A percentile compares a stretch with the other conserved stretches of the same genome.
Evolutionary conservation across 2,113 vertebrate genomes (phyloP).

Genomic region (Clarias gariepinus): DNA sequence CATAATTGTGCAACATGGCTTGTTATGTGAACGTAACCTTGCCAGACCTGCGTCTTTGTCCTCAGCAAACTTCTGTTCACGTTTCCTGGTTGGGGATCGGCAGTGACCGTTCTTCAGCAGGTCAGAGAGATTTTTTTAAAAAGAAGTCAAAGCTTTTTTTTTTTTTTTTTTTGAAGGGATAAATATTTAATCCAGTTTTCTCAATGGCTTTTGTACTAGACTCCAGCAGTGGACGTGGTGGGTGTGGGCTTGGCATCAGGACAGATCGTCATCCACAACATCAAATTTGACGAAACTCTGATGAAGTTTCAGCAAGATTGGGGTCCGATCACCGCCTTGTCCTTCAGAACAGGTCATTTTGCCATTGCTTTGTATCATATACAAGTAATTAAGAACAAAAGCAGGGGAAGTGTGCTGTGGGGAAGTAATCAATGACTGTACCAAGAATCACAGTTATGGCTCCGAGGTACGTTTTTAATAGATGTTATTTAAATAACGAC

Average conservation of each 20-base stretch:
- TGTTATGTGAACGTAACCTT: no score
- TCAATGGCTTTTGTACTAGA: constrained; percentile 67
- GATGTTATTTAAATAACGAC: rapidly evolving
- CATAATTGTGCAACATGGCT: no score
- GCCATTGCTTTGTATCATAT: not conserved
- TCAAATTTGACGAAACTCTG: constrained; percentile 88
- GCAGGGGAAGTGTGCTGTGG: no score
- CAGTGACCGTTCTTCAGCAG: constrained; percentile 84
- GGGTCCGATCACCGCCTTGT: constrained; percentile 90
- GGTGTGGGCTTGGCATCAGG: constrained; percentile 86
- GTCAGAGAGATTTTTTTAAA: constrained; percentile 67
- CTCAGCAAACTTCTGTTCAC: constrained; percentile 87
- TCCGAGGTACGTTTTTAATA: no score
- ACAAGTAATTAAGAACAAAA: not conserved
- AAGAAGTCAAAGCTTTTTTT: no score
- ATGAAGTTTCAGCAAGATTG: constrained; percentile 97
- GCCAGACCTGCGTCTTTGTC: not conserved
- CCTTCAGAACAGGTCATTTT: constrained; percentile 89
- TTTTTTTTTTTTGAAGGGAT: not conserved
- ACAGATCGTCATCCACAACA: constrained; percentile 89
- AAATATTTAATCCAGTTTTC: not conserved
- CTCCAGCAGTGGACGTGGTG: constrained; percentile 90
- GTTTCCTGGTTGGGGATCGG: constrained; percentile 85
- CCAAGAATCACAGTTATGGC: not conserved
- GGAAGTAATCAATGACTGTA: not conserved